phyloP scores from a whole-genome alignment of 2,888 invertebrate species.

The Cephus nigrinus region DNA sequence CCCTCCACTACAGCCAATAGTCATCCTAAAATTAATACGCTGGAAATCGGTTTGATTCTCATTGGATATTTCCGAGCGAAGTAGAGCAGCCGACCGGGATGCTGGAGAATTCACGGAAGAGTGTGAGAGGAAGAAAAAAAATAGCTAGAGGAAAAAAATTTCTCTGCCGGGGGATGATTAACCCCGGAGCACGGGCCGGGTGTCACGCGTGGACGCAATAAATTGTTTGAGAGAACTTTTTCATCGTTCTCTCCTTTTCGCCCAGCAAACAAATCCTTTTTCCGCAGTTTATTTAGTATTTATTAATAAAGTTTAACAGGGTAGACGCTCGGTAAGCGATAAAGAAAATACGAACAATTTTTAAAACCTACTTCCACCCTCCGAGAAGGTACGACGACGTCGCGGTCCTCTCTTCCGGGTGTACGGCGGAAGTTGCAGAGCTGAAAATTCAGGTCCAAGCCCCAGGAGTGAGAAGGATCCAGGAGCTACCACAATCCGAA shows the following conservation, averaged over 20 bases:
- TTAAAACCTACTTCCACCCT: too few relatives aligned
- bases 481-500: too few relatives aligned
- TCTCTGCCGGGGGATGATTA: too few relatives aligned
- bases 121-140: conserved; percentile 34
- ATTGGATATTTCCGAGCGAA: neutral
- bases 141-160: conserved; percentile 18
- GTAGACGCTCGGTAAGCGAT: neutral
- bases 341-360: too few relatives aligned
- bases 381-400: too few relatives aligned
- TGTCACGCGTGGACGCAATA: conserved; percentile 35
- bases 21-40: too few relatives aligned
- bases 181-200: conserved; percentile 26
- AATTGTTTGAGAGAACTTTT: conserved; percentile 34
- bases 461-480: too few relatives aligned
- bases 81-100: conserved; percentile 18
- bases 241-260: neutral
- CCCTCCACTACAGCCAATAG: too few relatives aligned
- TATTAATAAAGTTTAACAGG: conserved; percentile 7
- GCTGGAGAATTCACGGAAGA: conserved; percentile 21
- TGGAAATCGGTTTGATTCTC: too few relatives aligned
- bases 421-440: too few relatives aligned
- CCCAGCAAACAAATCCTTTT: neutral
- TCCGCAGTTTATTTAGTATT: conserved; percentile 8
- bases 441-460: too few relatives aligned
- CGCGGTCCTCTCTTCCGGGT: too few relatives aligned